Percentiles rank a stretch among this genome's conserved stretches.
Evolutionary conservation across 2,888 invertebrate species (phyloP).

Genomic region (Esperia sulphurella): DNA sequence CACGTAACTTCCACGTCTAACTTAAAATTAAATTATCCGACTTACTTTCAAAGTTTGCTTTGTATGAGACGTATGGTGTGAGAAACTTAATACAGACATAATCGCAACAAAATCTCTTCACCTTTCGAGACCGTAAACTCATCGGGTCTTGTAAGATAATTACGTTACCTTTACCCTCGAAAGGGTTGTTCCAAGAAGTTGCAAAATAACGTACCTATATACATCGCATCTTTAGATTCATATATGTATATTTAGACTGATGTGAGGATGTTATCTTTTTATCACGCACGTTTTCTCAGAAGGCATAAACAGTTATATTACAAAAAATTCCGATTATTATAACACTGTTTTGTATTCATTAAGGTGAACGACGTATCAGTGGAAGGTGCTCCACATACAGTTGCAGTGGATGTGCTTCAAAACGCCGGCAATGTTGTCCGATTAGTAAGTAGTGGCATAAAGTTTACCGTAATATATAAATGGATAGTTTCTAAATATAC

Average conservation of each 20-base stretch:
- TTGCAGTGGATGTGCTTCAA: slow-evolving; percentile 97
- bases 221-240: too few species aligned
- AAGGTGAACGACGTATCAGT: slow-evolving; percentile 96
- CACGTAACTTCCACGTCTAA: background rate
- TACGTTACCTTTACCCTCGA: slow-evolving; percentile 6
- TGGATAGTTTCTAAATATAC: too few species aligned
- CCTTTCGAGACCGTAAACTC: slow-evolving; percentile 4
- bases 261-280: too few species aligned
- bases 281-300: too few species aligned
- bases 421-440: slow-evolving; percentile 96
- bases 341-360: background rate
- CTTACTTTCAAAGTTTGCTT: background rate
- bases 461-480: too few species aligned
- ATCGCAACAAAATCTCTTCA: slow-evolving; percentile 5
- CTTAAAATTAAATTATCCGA: background rate
- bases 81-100: slow-evolving; percentile 4
- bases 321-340: background rate
- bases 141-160: slow-evolving; percentile 3
- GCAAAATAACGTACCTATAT: too few species aligned
- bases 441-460: slow-evolving; percentile 82
- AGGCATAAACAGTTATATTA: too few species aligned
- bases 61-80: background rate
- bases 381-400: slow-evolving; percentile 95
- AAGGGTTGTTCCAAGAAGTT: background rate
- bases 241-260: too few species aligned